Conservation (phyloP, 1,140 invertebrate genomes). For the Parapsyche elsis region DNA sequence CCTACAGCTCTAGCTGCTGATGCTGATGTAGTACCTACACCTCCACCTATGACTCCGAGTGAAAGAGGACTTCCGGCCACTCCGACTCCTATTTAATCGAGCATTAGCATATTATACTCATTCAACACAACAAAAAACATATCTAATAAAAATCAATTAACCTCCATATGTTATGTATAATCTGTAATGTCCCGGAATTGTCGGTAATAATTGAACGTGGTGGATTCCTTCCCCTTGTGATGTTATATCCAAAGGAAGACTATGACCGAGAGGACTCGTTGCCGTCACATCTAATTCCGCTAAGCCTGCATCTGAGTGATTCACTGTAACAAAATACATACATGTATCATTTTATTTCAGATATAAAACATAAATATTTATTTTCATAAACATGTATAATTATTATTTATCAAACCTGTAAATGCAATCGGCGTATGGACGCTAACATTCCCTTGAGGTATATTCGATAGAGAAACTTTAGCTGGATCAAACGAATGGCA, state of each 20-base stretch:
- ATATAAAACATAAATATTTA: background rate
- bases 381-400: slow-evolving; percentile 57
- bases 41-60: slow-evolving; percentile 67
- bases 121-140: background rate
- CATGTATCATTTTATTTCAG: background rate
- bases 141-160: slow-evolving; percentile 50
- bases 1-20: slow-evolving; percentile 69
- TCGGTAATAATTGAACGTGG: slow-evolving; percentile 87
- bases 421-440: slow-evolving; percentile 87
- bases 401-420: slow-evolving; percentile 78
- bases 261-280: slow-evolving; percentile 88
- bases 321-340: slow-evolving; percentile 70
- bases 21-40: slow-evolving; percentile 61
- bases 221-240: slow-evolving; percentile 78
- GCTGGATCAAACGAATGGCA: slow-evolving; percentile 95
- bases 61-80: slow-evolving; percentile 72
- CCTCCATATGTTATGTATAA: slow-evolving; percentile 89
- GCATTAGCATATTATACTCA: too few species aligned
- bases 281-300: slow-evolving; percentile 92
- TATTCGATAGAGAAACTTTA: slow-evolving; percentile 78
- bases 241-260: slow-evolving; percentile 84
- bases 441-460: slow-evolving; percentile 82
- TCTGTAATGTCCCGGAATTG: slow-evolving; percentile 89
- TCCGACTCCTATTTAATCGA: slow-evolving; percentile 65
- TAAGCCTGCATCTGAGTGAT: slow-evolving; percentile 86